Base-by-base conservation (phyloP, 2,113 vertebrate species). In the Psettodes erumei region DNA sequence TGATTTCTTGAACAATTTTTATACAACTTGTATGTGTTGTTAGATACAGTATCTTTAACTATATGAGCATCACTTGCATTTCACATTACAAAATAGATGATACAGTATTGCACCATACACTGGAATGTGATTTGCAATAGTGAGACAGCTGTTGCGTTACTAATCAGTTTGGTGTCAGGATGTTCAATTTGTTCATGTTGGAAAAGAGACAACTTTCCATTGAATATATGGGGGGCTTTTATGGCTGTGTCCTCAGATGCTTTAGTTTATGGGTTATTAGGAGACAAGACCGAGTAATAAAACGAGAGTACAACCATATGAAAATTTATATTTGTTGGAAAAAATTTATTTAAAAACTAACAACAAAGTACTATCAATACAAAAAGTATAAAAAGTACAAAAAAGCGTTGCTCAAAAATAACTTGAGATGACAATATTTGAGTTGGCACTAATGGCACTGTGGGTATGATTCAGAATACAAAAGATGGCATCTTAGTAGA, bases 321-420 rank as follows among this genome's bases (percentile, higher is more conserved):
- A 33, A 59, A 65, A 11, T 2, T 15, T 15, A 2, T 3, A 71
- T 76, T 82, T 80, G 62, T 65, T 67, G 48, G 9, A 84, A 86
- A 77, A 50, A 54, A 8, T 88, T 88, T 92, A 88, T 90, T 90
- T 85, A 90, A 90, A 87, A 89, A 87, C 86, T 82, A 90, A 79
- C 58, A 84, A 90, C 80, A 85, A 88, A 88, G 75, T 85, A 86
- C 85, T 83, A 89, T 78, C 67, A 79, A 84, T 91, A 91, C 86
- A 91, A 91, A 93, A 90, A 42, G 76, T 91, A 90, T 70, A 88
- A 91, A 91, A 91, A 88, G 74, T 87, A 89, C 76, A 90, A 90
- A 90, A n/a, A 88, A 74, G 71, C 70, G 55, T 85, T 75, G 61
- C 58, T 82, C 61, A 84, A 88, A 88, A 91, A 90, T 84, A 83